Evolutionary conservation across 2,797 vertebrate species (phyloP), one percentile per base, ranked within the genome.

Genomic region (Rhinella marina): DNA sequence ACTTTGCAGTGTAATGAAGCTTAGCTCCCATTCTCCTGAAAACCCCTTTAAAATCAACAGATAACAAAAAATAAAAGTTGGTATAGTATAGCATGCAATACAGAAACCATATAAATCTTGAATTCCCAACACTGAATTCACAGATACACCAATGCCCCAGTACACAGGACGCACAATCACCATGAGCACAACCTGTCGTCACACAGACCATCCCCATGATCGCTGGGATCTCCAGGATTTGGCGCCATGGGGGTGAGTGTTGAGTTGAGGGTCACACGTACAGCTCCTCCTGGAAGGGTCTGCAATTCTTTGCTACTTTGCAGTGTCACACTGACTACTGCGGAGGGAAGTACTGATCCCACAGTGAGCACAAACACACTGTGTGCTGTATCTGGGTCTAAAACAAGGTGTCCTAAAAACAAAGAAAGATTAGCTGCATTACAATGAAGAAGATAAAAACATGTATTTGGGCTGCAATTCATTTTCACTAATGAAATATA

Each of bases 161-260:
- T 83, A 89, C 88, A 89, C 88, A 86, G 80, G 86, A 89, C 84
- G 54, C 84, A 89, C 84, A 96, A 96, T 95, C 95, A 96, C 95
- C 95, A 96, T 95, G 94, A 94, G 91, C 94, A 95, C 95, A 95
- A 96, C 95, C 95, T 96, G 95, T 97, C 97, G 90, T 98, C 97
- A 92, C 95, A 96, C 94, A 97, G 97, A 90, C 95, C 95, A 81
- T 78, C 84, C 75, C 94, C 95, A 87, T 91, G 94, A 93, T 97
- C 97, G 91, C 93, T 96, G 93, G 93, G 85, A 73, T 91, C 90
- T 75, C 90, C 91, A 0, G 92, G 91, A 89, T 92, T 88, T 0
- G 93, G 88, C 0, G 96, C 94, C 0, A 92, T 90, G 0, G 98
- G 98, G 0, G 92, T 96, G 59, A 99, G 95, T 88, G 97, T 86